phyloP scores from a whole-genome alignment of 2,797 vertebrate genomes.

The Triplophysa yarkandensis region DNA sequence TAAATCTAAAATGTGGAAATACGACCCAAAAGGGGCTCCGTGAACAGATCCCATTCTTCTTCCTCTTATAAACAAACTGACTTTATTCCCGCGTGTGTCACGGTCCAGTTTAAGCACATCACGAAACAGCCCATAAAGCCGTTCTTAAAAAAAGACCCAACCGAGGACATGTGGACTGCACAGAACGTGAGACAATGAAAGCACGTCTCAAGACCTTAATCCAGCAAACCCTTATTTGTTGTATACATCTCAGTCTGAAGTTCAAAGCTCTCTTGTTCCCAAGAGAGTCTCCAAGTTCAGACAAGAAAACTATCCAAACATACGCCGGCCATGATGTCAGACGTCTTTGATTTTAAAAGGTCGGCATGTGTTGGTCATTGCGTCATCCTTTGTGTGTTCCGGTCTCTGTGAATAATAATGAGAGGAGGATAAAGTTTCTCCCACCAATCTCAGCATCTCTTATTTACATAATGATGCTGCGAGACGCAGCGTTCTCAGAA shows the following conservation, averaged over 20 bases:
- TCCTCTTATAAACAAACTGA: constrained; percentile 24
- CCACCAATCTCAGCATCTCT: constrained; percentile 45
- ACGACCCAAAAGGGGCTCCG: constrained; percentile 10
- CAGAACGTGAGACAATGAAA: neutral
- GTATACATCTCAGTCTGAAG: constrained; percentile 53
- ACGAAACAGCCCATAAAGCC: constrained; percentile 23
- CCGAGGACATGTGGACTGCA: neutral
- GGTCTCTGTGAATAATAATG: constrained; percentile 58
- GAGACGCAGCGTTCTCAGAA: constrained; percentile 51
- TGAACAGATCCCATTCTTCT: constrained; percentile 18
- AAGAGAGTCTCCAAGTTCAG: constrained; percentile 51
- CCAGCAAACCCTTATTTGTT: constrained; percentile 16
- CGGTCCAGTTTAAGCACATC: constrained; percentile 7
- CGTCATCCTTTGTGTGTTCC: constrained; percentile 65
- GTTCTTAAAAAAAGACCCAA: neutral
- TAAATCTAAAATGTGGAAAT: constrained; percentile 42
- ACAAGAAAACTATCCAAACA: constrained; percentile 46
- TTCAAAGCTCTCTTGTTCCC: constrained; percentile 38
- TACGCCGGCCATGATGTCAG: constrained; percentile 12
- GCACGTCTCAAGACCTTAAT: constrained; percentile 2
- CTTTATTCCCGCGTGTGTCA: constrained; percentile 1
- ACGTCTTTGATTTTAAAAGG: constrained; percentile 46
- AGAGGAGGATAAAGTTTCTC: constrained; percentile 25
- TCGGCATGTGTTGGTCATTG: constrained; percentile 55
- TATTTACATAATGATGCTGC: constrained; percentile 71